Conservation (phyloP, 2,888 invertebrate species). For the Tanypteryx hageni region DNA sequence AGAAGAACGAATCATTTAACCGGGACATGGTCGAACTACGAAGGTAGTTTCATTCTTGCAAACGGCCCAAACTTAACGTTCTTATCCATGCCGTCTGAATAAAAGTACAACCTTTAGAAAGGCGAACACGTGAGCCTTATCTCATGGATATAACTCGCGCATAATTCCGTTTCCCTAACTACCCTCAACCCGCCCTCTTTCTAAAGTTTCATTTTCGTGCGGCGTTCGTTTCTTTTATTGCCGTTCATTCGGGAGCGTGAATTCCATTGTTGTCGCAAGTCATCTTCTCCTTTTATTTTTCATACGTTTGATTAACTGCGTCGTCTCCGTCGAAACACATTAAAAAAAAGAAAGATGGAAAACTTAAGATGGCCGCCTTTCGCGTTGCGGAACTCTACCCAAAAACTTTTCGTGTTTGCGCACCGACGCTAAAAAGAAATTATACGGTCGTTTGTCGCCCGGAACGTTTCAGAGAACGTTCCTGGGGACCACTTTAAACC, state of each 20-base stretch:
- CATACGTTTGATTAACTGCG: slow-evolving; percentile 2
- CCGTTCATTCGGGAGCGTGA: not conserved
- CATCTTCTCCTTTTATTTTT: not conserved
- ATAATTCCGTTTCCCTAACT: not conserved
- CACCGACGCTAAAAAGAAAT: not conserved
- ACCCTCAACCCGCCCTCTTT: not conserved
- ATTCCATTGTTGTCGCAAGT: not conserved
- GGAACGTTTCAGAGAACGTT: not conserved
- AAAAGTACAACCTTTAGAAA: too few species aligned
- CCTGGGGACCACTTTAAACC: not conserved
- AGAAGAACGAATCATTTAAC: too few species aligned
- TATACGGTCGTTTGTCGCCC: not conserved
- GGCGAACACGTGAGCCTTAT: not conserved
- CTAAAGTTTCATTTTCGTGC: not conserved
- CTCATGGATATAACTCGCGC: not conserved
- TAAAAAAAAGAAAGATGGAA: not conserved
- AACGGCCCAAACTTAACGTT: too few species aligned
- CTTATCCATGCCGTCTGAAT: too few species aligned
- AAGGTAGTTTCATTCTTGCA: too few species aligned
- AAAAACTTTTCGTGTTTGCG: not conserved
- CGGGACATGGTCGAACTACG: too few species aligned
- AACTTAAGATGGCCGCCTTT: not conserved
- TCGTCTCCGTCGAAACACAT: not conserved
- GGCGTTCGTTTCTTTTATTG: not conserved
- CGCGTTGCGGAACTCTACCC: not conserved